A percentile compares a stretch with the other conserved stretches of the same genome.
These are phyloP conservation scores for Coelinius sp. DNA, from an alignment of 2,888 invertebrate species.

Conservation along the genomic window DNA sequence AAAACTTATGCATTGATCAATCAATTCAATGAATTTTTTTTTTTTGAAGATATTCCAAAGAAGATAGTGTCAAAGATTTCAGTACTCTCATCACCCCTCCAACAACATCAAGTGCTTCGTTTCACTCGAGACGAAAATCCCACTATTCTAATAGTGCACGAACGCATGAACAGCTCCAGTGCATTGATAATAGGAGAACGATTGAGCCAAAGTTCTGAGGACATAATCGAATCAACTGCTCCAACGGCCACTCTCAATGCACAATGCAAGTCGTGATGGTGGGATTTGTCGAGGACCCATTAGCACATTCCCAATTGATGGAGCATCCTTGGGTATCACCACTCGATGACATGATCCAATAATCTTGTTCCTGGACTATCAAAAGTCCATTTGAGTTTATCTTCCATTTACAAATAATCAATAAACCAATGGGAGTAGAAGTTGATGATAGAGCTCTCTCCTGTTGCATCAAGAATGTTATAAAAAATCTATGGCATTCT, in stretches of 20 bases:
- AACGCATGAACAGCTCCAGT: neutral
- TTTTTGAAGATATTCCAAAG: no score
- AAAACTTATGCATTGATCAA: no score
- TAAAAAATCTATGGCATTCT: constrained; percentile 8
- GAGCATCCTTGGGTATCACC: constrained; percentile 14
- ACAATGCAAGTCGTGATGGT: constrained; percentile 4
- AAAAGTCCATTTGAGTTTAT: neutral
- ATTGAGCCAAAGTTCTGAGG: constrained; percentile 16
- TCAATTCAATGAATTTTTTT: no score
- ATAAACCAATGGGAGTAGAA: neutral
- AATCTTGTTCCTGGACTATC: neutral
- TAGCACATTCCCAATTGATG: constrained; percentile 23
- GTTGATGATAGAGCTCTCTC: neutral
- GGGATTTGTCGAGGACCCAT: constrained; percentile 21
- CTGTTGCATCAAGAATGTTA: neutral
- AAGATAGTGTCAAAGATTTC: no score
- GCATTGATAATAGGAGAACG: constrained; percentile 6
- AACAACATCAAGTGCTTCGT: neutral
- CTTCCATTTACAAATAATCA: neutral
- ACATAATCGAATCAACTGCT: constrained; percentile 22
- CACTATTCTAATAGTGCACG: neutral
- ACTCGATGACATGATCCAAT: neutral
- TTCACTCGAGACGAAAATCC: neutral
- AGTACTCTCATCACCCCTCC: neutral
- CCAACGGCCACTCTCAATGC: constrained; percentile 18